Evolutionary conservation across 2,113 vertebrate species (phyloP).

Genomic region (Lanius ludovicianus): DNA sequence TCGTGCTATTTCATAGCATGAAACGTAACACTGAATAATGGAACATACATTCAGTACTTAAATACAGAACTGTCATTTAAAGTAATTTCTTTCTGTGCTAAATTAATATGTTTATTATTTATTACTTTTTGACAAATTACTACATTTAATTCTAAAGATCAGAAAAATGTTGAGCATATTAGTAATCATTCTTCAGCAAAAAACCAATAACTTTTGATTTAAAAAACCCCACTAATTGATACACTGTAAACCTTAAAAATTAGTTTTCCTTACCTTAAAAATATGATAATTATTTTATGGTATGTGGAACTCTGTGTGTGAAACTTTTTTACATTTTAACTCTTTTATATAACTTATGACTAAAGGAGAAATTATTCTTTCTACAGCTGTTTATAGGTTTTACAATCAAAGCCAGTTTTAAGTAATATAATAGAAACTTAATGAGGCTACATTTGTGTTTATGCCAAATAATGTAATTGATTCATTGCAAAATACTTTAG

Average conservation of each 20-base stretch:
- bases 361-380: background rate
- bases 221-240: background rate
- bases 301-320: background rate
- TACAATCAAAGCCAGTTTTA: background rate
- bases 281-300: background rate
- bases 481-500: background rate
- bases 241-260: background rate
- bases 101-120: background rate
- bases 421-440: background rate
- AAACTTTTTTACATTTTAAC: background rate
- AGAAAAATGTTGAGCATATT: background rate
- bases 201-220: rapidly evolving
- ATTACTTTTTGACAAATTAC: background rate
- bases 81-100: background rate
- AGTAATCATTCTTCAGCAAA: background rate
- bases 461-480: background rate
- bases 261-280: background rate
- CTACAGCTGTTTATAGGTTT: background rate
- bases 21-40: background rate
- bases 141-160: background rate
- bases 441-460: background rate
- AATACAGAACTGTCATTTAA: background rate
- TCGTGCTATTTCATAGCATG: background rate
- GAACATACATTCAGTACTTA: background rate
- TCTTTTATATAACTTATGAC: background rate